Base-by-base conservation (phyloP, 2,113 vertebrate species). In the Laticauda colubrina region DNA sequence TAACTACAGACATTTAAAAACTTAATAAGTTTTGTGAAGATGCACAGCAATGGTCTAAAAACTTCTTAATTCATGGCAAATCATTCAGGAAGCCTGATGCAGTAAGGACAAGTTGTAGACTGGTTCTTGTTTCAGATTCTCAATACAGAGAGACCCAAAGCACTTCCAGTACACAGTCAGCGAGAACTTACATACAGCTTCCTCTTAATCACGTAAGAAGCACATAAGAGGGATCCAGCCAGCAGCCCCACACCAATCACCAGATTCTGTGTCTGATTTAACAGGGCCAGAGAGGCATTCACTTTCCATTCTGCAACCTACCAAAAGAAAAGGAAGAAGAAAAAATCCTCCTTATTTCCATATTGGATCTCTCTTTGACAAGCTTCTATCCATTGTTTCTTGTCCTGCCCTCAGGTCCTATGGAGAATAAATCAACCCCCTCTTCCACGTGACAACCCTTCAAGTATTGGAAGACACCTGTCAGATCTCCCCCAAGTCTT, bases 221-320 rank as follows among this genome's bases (percentile, higher is more conserved):
- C 98, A 1, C 98, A 99, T 93, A 99, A 98, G 93, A 99, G 97
- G 12, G 98, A 99, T n/a, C 99, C 99, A 0, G 98, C 97, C 2
- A 99, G 98, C 64, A 99, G 98, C 20, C 99, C 99, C 0, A 96
- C 88, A 0, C 98, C 98, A 7, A 99, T 99, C 96, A 99, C 97
- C 21, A 98, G 0, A 94, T 99, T 99, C 97, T 99, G 99, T 0
- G 98, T 99, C 97, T 99, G 99, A 96, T 99, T 99, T 92, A 99
- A 98, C 4, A 99, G 93, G 3, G 98, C 98, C 95, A 99, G 97
- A 0, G 99, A 99, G 2, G 99, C 99, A 2, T 96, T 99, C 5
- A 98, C 98, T 94, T 99, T 98, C 99, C 99, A 99, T 95, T 99
- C 99, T 0, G 98, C 98, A 45, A 93, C 81, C 99, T 99, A 92